Conservation (phyloP, 2,888 invertebrate genomes). For the Lasioglossum vierecki region DNA sequence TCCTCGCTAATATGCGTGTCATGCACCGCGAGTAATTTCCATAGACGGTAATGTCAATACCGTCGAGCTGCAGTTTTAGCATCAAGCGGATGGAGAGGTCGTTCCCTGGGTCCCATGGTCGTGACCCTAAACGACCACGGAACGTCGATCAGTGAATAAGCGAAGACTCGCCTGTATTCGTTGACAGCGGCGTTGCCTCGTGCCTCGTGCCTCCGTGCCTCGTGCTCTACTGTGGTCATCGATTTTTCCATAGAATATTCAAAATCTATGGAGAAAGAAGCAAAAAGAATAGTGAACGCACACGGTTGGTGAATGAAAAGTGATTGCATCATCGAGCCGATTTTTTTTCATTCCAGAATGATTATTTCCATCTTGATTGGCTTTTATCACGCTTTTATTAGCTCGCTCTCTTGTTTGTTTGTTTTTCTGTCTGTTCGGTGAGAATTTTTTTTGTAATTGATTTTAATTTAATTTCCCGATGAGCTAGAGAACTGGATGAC, state of each 20-base stretch:
- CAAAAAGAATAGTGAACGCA: no score
- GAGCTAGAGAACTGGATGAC: no score
- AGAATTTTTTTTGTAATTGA: no score
- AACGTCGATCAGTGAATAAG: constrained; percentile 67
- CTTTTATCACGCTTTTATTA: no score
- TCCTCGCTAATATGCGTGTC: not conserved
- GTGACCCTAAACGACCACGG: constrained; percentile 74
- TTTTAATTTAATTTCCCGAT: no score
- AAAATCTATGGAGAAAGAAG: not conserved
- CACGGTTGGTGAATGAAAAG: no score
- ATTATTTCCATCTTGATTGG: not conserved
- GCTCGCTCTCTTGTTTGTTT: no score
- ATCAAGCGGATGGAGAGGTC: constrained; percentile 76
- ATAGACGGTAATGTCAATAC: constrained; percentile 23
- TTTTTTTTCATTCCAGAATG: not conserved
- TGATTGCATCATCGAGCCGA: not conserved
- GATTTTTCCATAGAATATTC: not conserved
- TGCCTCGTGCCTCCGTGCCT: no score
- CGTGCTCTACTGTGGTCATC: not conserved
- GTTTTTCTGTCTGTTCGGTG: no score
- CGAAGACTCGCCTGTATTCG: constrained; percentile 40
- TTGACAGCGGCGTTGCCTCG: not conserved
- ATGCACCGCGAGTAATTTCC: constrained; percentile 13
- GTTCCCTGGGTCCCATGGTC: constrained; percentile 75
- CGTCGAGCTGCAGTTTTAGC: constrained; percentile 44